A percentile compares a stretch with the other conserved stretches of the same genome.
These are phyloP conservation scores for Cydia splendana DNA, from an alignment of 1,140 invertebrate genomes.

Conservation along the genomic window DNA sequence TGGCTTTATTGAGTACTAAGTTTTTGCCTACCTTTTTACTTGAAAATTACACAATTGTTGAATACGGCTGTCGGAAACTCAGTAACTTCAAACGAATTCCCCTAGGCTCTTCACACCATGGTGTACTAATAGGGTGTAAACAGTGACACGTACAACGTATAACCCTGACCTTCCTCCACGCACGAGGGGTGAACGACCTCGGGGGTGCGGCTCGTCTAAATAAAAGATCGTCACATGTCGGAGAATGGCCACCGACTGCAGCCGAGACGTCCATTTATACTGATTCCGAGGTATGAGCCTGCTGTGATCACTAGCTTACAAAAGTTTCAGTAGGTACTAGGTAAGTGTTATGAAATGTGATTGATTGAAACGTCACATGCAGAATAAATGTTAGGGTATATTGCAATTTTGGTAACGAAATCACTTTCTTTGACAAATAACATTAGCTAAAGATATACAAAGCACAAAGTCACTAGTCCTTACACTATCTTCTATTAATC, in stretches of 20 bases:
- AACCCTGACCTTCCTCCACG: constrained; percentile 71
- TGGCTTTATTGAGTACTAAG: too few species aligned
- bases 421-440: too few species aligned
- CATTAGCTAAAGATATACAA: too few species aligned
- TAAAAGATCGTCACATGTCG: constrained; percentile 68
- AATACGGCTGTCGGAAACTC: neutral
- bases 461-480: too few species aligned
- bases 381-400: too few species aligned
- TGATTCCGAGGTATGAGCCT: constrained; percentile 45
- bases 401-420: too few species aligned
- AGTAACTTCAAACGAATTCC: constrained; percentile 12
- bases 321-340: constrained; percentile 13
- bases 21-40: too few species aligned
- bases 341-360: neutral
- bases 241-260: constrained; percentile 52
- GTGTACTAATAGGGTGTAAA: constrained; percentile 21
- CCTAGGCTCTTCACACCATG: constrained; percentile 1
- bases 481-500: too few species aligned
- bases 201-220: constrained; percentile 70
- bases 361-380: neutral
- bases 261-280: constrained; percentile 49
- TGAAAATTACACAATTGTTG: neutral
- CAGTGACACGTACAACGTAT: constrained; percentile 45
- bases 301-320: constrained; percentile 38
- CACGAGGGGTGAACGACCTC: constrained; percentile 69